Conservation (phyloP, 2,113 vertebrate species). For the Apodemus speciosus region DNA sequence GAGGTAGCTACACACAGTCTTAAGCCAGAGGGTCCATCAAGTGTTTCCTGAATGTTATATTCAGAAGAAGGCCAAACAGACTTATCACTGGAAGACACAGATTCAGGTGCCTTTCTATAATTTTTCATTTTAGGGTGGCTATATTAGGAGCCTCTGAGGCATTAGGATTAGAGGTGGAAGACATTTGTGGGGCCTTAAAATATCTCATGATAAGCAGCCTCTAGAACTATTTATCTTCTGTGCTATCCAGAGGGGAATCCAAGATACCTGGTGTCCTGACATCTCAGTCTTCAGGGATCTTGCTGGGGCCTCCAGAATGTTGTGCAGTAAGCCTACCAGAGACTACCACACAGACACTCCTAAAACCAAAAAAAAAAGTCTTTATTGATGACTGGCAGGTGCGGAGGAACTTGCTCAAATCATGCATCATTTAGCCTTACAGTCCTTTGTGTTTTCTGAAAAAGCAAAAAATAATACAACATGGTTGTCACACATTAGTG, state of each 20-base stretch:
- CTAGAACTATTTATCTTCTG: not conserved
- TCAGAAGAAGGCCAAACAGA: not conserved
- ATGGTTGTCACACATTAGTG: not conserved
- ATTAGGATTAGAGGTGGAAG: not conserved
- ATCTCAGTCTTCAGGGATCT: not conserved
- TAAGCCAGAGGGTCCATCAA: not conserved
- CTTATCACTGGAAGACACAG: not conserved
- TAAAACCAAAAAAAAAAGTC: not conserved
- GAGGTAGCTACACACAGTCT: not conserved
- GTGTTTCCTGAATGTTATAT: not conserved
- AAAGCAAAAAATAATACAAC: not conserved
- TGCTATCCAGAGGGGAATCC: not conserved
- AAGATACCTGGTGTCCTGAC: not conserved
- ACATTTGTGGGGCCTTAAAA: not conserved
- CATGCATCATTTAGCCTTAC: not conserved
- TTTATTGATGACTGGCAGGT: not conserved
- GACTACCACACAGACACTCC: not conserved
- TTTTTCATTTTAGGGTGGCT: not conserved
- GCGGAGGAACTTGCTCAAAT: not conserved
- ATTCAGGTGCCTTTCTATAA: not conserved
- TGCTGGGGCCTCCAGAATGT: not conserved
- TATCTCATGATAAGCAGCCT: not conserved
- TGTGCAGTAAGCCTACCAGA: not conserved
- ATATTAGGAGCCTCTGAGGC: not conserved
- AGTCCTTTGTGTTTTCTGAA: not conserved